A percentile compares a stretch with the other conserved stretches of the same genome.
Conservation (phyloP, 2,888 invertebrate genomes). For the Elysia crispata region DNA sequence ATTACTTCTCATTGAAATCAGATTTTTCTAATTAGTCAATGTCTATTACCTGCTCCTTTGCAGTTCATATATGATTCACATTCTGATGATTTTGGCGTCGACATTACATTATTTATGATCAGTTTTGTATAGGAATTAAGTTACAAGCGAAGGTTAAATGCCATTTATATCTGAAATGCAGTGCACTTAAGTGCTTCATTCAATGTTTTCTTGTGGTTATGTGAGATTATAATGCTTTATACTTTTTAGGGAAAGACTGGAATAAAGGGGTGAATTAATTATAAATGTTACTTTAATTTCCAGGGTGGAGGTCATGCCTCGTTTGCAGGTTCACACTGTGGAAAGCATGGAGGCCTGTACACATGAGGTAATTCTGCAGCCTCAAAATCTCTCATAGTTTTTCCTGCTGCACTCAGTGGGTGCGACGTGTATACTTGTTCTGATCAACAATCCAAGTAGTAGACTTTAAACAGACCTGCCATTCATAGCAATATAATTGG, state of each 20-base stretch:
- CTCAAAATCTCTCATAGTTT: neutral
- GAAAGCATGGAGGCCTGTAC: conserved; percentile 95
- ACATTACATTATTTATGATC: neutral
- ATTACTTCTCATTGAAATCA: no score
- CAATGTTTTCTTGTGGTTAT: neutral
- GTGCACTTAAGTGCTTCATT: no score
- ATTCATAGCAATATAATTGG: no score
- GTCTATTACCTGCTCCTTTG: no score
- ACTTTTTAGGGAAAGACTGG: neutral
- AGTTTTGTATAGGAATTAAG: no score
- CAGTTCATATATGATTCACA: neutral
- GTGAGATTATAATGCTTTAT: neutral
- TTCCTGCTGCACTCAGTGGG: neutral
- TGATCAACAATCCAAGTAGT: neutral
- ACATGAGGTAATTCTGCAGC: conserved; percentile 86
- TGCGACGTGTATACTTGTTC: neutral
- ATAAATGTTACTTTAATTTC: conserved; percentile 3
- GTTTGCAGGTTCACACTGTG: conserved; percentile 91
- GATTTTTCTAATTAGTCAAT: no score
- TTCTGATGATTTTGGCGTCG: neutral
- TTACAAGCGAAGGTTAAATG: no score
- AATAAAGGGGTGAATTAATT: neutral
- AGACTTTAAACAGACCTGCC: neutral
- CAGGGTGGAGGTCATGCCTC: conserved; percentile 86
- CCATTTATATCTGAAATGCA: no score